phyloP scores from a whole-genome alignment of 2,797 vertebrate species.

The Enteromius fasciolatus region DNA sequence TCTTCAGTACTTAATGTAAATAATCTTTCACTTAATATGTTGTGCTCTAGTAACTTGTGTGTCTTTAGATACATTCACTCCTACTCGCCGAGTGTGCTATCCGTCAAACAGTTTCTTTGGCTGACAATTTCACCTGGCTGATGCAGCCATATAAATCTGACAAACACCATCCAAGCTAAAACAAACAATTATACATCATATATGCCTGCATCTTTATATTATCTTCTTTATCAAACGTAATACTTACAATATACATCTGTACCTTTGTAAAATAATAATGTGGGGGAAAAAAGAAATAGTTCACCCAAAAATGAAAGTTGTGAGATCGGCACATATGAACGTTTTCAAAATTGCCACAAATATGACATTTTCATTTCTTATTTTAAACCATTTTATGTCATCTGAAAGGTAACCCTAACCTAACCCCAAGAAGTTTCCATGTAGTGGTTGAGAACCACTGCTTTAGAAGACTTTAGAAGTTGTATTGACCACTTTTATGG shows the following conservation, averaged over 20 bases:
- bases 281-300: constrained; percentile 63
- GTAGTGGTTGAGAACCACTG: not conserved
- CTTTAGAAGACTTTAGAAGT: not conserved
- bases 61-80: constrained; percentile 65
- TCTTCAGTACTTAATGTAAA: constrained; percentile 42
- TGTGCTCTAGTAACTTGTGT: constrained; percentile 77
- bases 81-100: constrained; percentile 63
- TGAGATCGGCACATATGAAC: constrained; percentile 61
- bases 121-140: constrained; percentile 74
- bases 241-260: constrained; percentile 69
- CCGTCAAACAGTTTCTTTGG: constrained; percentile 67
- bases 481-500: not conserved
- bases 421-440: not conserved
- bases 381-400: not conserved
- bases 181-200: constrained; percentile 65
- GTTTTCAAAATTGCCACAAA: not conserved
- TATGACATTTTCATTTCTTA: not conserved
- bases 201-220: constrained; percentile 61
- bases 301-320: constrained; percentile 62
- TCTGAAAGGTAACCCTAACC: not conserved
- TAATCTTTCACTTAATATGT: constrained; percentile 67
- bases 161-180: constrained; percentile 63
- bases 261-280: constrained; percentile 78
- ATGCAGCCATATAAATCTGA: constrained; percentile 77
- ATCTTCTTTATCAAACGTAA: constrained; percentile 67